Evolutionary conservation across 2,113 vertebrate genomes (phyloP).

Genomic region (Cardinalis cardinalis): DNA sequence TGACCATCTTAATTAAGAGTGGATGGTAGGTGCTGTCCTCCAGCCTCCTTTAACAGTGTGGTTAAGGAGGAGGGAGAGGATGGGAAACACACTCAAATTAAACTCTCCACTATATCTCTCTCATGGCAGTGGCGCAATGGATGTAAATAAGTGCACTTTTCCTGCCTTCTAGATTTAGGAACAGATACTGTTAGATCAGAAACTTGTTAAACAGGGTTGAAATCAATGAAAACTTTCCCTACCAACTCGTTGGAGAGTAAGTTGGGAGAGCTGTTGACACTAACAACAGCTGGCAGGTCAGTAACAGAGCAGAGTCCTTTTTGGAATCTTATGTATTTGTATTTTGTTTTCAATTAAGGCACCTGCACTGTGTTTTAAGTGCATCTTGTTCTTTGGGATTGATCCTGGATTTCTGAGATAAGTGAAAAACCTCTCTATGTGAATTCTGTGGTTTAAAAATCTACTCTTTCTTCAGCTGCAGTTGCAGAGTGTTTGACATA

Average conservation of each 20-base stretch:
- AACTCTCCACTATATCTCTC: background rate
- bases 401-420: background rate
- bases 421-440: background rate
- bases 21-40: background rate
- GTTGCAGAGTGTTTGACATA: background rate
- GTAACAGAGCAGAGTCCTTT: background rate
- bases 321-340: background rate
- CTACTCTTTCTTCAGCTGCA: background rate
- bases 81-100: background rate
- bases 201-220: background rate
- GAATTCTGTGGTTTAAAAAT: background rate
- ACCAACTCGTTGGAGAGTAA: background rate
- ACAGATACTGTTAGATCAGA: background rate
- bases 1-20: constrained; percentile 38
- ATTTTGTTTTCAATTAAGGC: background rate
- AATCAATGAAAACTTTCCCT: background rate
- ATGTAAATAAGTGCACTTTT: background rate
- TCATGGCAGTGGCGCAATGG: background rate
- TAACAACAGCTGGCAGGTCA: background rate
- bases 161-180: background rate
- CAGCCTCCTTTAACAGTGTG: background rate
- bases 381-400: background rate
- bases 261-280: background rate
- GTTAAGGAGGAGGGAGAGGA: background rate
- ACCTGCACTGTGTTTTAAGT: background rate